Evolutionary conservation across 2,113 vertebrate genomes (phyloP).

Genomic region (Microcebus murinus): DNA sequence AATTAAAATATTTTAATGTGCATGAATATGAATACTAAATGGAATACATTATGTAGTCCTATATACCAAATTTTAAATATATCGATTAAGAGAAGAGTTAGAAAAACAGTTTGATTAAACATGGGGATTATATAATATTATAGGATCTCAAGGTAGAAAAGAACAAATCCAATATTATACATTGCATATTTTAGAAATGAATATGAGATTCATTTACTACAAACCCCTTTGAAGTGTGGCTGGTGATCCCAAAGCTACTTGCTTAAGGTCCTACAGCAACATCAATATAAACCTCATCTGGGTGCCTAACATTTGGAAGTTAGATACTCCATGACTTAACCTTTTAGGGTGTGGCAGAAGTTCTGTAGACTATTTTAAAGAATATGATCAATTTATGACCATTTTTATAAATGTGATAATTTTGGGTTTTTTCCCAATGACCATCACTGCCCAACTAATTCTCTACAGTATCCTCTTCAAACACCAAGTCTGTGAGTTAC

Average conservation of each 20-base stretch:
- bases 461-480: fast-evolving
- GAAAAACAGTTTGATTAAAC: not conserved
- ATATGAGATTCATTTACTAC: not conserved
- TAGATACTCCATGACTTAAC: not conserved
- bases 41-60: not conserved
- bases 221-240: not conserved
- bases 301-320: not conserved
- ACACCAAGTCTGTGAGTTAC: not conserved
- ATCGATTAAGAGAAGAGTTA: not conserved
- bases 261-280: not conserved
- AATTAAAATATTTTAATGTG: not conserved
- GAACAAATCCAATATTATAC: not conserved
- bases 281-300: not conserved
- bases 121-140: not conserved
- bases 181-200: not conserved
- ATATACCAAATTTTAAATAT: not conserved
- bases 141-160: not conserved
- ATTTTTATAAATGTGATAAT: not conserved
- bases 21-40: not conserved
- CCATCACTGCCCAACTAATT: not conserved
- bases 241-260: not conserved
- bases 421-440: not conserved
- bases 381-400: not conserved
- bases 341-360: not conserved
- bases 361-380: not conserved